Evolutionary conservation across 2,113 vertebrate genomes (phyloP).

Genomic region (Tupaia chinensis): DNA sequence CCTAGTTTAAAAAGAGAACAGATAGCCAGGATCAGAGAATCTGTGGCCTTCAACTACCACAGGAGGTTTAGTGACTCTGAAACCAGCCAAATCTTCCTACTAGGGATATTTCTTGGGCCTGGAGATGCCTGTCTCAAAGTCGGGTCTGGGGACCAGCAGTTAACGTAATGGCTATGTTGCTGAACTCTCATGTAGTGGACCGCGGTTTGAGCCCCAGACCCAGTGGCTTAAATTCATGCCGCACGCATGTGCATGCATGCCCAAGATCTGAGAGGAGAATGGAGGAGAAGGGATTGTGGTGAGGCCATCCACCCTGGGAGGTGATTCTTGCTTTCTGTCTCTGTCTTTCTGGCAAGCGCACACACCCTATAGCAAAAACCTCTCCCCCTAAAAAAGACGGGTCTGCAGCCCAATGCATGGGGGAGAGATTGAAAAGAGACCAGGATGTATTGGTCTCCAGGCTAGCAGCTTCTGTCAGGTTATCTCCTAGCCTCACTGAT

Average conservation of each 20-base stretch:
- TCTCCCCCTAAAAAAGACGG: too few species aligned
- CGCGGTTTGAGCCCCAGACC: too few species aligned
- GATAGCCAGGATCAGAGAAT: not conserved
- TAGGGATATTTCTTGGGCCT: not conserved
- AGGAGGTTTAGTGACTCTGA: not conserved
- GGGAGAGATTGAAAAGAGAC: not conserved
- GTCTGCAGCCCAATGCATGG: not conserved
- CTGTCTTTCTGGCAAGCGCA: too few species aligned
- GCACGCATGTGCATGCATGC: too few species aligned
- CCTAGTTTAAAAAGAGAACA: not conserved
- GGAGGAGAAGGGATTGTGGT: too few species aligned
- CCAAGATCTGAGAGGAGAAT: too few species aligned
- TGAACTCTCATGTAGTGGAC: too few species aligned
- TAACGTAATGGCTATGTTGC: too few species aligned
- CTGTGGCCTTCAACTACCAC: not conserved
- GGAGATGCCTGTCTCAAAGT: not conserved
- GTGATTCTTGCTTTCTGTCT: too few species aligned
- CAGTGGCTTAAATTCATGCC: too few species aligned
- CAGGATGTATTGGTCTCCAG: not conserved
- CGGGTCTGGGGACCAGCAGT: not conserved
- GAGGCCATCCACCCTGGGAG: too few species aligned
- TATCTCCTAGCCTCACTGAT: not conserved
- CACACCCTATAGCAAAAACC: too few species aligned
- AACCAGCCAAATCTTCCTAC: not conserved
- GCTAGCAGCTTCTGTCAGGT: not conserved